Base-by-base conservation (phyloP, 2,113 vertebrate species). In the Pao palembangensis region DNA sequence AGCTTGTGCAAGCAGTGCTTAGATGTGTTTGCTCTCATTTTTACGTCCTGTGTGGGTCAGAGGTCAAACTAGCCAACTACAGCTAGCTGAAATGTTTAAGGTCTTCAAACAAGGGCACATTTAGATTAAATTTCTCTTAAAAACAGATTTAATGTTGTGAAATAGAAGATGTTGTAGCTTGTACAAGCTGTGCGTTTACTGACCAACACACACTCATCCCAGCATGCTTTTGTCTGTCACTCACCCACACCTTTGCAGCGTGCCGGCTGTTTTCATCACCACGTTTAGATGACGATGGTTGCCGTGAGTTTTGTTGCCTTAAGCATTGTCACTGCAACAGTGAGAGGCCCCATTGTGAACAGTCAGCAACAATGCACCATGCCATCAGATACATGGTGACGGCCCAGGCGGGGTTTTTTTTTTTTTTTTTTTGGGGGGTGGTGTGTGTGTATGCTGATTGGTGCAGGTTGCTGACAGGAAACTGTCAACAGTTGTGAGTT, bases 391-490 rank as follows among this genome's bases (percentile, higher is more conserved):
- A 7, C 25, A 6, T 28, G 4, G 25, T 28, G 25, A 28, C 5
- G 25, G 6, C 25, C 25, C 25, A 28, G 3, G 25, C 25, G 25
- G 25, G 25, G 25, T 10, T 70, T 55, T 80, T 88, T 80, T 80
- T 67, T 88, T 15, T 77, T 76, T 73, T 73, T 25, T n/a, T n/a
- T n/a, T n/a, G n/a, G n/a, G n/a, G n/a, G n/a, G n/a, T n/a, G n/a
- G n/a, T 28, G 25, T 38, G 59, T 63, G 60, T 38, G 63, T 84
- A 66, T 77, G 64, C 53, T 74, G 75, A 86, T 80, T 79, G 76
- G 79, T 76, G 74, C 69, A 76, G 60, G 75, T 75, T 63, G 68
- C 69, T 81, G 80, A 79, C 83, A 82, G 79, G 69, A 80, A 62
- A 67, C 71, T 80, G 81, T 82, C 83, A 80, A 52, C 57, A 65